A percentile compares a stretch with the other conserved stretches of the same genome.
phyloP scores from a whole-genome alignment of 1,140 invertebrate genomes.

The Procambarus virginalis region DNA sequence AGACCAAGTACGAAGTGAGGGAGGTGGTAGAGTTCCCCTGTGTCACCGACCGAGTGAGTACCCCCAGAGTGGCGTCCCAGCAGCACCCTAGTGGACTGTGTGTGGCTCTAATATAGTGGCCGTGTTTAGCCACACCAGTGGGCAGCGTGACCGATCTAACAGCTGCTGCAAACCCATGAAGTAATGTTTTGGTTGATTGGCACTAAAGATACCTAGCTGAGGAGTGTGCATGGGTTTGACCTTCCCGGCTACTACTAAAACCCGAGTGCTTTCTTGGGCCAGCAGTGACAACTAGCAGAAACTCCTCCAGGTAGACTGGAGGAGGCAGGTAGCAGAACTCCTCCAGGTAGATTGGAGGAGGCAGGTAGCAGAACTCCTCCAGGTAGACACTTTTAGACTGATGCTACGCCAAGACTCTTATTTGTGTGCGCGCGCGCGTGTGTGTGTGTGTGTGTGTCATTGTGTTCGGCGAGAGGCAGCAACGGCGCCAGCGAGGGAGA shows the following conservation, averaged over 20 bases:
- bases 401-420: neutral
- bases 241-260: too few species aligned
- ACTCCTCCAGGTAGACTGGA: too few species aligned
- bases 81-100: neutral
- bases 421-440: too few species aligned
- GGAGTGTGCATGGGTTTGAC: neutral
- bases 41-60: neutral
- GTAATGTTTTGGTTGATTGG: neutral
- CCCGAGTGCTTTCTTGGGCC: too few species aligned
- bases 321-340: too few species aligned
- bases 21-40: slow-evolving; percentile 46
- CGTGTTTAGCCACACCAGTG: neutral
- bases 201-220: neutral
- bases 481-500: too few species aligned
- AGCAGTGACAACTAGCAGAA: neutral
- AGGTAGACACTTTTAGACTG: neutral
- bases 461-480: neutral
- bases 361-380: neutral
- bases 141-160: neutral
- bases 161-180: neutral
- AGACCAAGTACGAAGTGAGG: slow-evolving; percentile 63
- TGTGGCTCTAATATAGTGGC: neutral
- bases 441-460: neutral
- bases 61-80: neutral
- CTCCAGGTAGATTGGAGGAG: too few species aligned